Conservation (phyloP, 1,140 invertebrate genomes). For the Tetragonula clypearis region DNA sequence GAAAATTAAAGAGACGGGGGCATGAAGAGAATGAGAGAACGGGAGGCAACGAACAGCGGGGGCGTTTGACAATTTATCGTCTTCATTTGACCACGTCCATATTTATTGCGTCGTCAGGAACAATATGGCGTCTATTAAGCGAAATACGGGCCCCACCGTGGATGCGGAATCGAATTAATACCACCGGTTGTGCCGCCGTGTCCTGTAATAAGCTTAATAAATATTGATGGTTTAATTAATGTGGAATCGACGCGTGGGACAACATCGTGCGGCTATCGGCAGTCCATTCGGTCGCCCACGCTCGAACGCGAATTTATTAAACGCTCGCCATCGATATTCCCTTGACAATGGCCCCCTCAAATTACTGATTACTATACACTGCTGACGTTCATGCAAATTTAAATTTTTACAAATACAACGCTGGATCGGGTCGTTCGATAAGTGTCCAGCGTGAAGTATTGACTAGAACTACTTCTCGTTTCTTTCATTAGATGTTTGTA, state of each 20-base stretch:
- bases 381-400: too few relatives aligned
- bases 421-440: too few relatives aligned
- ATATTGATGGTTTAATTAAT: constrained; percentile 82
- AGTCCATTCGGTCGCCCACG: constrained; percentile 72
- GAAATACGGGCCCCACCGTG: constrained; percentile 70
- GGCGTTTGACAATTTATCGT: constrained; percentile 80
- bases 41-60: constrained; percentile 65
- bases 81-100: constrained; percentile 79
- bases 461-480: too few relatives aligned
- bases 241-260: constrained; percentile 72
- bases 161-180: constrained; percentile 76
- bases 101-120: constrained; percentile 80
- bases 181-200: constrained; percentile 59
- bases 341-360: background rate
- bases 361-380: too few relatives aligned
- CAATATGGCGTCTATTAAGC: constrained; percentile 80
- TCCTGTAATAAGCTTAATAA: constrained; percentile 77
- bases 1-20: constrained; percentile 6
- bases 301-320: constrained; percentile 55
- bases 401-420: too few relatives aligned
- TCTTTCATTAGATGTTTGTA: too few relatives aligned
- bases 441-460: too few relatives aligned
- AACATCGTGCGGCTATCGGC: constrained; percentile 58
- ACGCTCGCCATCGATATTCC: constrained; percentile 28
- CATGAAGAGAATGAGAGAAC: constrained; percentile 21